Evolutionary conservation across 2,888 invertebrate genomes (phyloP).

Genomic region (Catocala sponsa): DNA sequence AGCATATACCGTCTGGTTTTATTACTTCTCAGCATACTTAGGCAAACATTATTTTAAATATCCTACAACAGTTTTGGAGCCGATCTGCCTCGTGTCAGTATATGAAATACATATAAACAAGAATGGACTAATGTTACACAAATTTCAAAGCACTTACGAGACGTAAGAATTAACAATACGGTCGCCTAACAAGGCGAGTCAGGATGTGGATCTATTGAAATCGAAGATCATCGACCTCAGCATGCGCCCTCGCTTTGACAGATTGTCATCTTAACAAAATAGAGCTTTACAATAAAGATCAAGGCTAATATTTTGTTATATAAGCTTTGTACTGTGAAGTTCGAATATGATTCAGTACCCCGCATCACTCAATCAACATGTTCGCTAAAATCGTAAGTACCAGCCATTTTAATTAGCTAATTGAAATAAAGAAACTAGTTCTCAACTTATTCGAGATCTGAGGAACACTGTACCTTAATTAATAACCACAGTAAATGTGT

Average conservation of each 20-base stretch:
- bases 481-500: background rate
- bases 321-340: conserved; percentile 57
- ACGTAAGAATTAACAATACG: conserved; percentile 32
- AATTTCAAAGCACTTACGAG: conserved; percentile 19
- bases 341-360: conserved; percentile 63
- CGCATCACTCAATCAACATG: conserved; percentile 70
- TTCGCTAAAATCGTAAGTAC: conserved; percentile 74
- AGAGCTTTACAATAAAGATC: conserved; percentile 65
- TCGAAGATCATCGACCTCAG: conserved; percentile 63
- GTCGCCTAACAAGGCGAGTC: conserved; percentile 56
- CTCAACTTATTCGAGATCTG: background rate
- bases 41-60: conserved; percentile 28
- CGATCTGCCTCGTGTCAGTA: background rate
- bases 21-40: conserved; percentile 53
- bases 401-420: background rate
- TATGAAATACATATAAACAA: background rate
- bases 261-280: conserved; percentile 63
- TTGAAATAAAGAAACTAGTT: background rate
- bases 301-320: conserved; percentile 71
- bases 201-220: conserved; percentile 60
- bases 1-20: conserved; percentile 52
- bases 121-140: conserved; percentile 13
- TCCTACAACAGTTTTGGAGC: conserved; percentile 6
- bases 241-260: conserved; percentile 52
- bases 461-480: background rate